Base-by-base conservation (phyloP, 1,140 invertebrate species). In the Rhagoletis zephyria region DNA sequence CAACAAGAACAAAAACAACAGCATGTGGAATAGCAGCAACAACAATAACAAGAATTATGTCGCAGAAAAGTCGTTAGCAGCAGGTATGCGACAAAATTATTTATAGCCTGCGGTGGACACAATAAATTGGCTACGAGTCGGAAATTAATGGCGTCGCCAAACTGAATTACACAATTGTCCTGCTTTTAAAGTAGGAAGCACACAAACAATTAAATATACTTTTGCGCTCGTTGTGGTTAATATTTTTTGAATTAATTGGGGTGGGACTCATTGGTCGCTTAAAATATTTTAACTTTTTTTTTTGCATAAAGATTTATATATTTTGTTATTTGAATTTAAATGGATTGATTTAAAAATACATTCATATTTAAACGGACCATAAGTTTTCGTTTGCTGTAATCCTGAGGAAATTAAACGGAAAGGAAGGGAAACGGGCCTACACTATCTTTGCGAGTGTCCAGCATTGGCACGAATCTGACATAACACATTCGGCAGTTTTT, bases 1-100 rank as follows among this genome's bases (percentile, higher is more conserved):
- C 42, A 30, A 5, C 30, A 81, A 30, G n/a, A 81, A 30, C 48
- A 81, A 81, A 7, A 70, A 70, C 12, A 70, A 70, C 74, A 48
- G 14, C n/a, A 51, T 3, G 3, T 3, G 3, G 9, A 42, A 67
- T 67, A 74, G 30, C 70, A 74, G 14, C 14, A n/a, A 48, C 16
- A 48, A 74, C 61, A 63, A 63, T n/a, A 63, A 63, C 12, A 63
- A 63, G 10, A 14, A 63, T 63, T 63, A 14, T 14, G 4, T 14
- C 61, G 61, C 14, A 74, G 42, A 74, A 81, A 81, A 30, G 45
- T 51, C 74, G 19, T 81, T 56, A 30, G 74, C 74, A 81, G n/a
- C 74, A 81, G 74, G 74, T 81, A 81, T 81, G 74, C 74, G 74
- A 56, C 74, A 81, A 81, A 81, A 81, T 81, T 81, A 81, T 81